phyloP scores from a whole-genome alignment of 2,113 vertebrate genomes.

The Leptobrachium leishanense region DNA sequence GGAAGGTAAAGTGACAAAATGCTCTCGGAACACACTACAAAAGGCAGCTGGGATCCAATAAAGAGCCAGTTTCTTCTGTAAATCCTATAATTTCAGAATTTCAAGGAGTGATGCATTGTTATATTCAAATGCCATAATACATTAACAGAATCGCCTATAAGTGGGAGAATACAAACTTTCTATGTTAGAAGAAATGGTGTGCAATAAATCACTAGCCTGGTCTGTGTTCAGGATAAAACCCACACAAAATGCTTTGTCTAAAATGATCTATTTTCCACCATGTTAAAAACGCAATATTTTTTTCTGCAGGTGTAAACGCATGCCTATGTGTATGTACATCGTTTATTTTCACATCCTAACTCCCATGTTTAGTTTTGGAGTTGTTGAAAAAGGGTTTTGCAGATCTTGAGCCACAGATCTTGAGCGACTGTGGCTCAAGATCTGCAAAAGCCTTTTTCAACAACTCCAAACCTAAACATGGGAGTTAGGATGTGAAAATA shows the following conservation, averaged over 20 bases:
- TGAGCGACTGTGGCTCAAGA: too few species aligned
- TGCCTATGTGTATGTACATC: not conserved
- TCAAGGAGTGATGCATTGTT: too few species aligned
- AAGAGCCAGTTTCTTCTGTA: not conserved
- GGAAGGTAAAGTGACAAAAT: not conserved
- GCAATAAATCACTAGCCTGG: not conserved
- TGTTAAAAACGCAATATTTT: not conserved
- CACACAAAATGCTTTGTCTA: not conserved
- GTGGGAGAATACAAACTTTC: not conserved
- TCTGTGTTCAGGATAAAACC: not conserved
- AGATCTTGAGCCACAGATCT: too few species aligned
- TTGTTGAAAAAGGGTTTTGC: too few species aligned
- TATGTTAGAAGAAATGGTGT: not conserved
- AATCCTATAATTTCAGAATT: too few species aligned
- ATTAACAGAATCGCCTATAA: not conserved
- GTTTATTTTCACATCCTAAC: not conserved
- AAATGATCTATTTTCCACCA: not conserved
- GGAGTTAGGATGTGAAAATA: not conserved
- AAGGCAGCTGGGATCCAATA: not conserved
- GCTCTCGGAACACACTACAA: not conserved
- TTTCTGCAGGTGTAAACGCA: not conserved
- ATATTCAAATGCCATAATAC: not conserved
- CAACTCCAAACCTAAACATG: too few species aligned
- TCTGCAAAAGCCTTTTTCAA: too few species aligned
- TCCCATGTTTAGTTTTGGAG: too few species aligned